A percentile compares a stretch with the other conserved stretches of the same genome.
Evolutionary conservation across 2,888 invertebrate genomes (phyloP).

Genomic region (Amblyjoppa proteus): DNA sequence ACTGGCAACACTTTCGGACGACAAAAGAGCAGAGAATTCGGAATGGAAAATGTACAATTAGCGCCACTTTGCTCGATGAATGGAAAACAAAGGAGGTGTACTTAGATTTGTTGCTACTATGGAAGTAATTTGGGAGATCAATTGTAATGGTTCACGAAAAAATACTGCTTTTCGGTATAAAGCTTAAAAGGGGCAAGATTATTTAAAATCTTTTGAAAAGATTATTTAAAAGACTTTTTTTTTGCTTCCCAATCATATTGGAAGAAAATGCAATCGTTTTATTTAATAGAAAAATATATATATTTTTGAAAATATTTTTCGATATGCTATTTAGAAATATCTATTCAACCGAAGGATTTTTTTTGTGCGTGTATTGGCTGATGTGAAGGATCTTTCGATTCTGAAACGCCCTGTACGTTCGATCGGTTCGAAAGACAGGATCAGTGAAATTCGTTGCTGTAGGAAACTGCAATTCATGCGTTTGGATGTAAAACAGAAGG

Average conservation of each 20-base stretch:
- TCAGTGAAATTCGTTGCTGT: background rate
- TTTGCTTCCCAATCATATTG: too few relatives aligned
- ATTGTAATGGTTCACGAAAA: too few relatives aligned
- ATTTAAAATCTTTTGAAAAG: too few relatives aligned
- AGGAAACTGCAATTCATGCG: slow-evolving; percentile 8
- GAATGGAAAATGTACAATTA: slow-evolving; percentile 23
- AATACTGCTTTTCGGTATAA: too few relatives aligned
- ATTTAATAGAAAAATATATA: too few relatives aligned
- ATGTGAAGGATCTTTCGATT: background rate
- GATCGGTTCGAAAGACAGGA: slow-evolving; percentile 28
- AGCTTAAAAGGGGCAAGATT: too few relatives aligned
- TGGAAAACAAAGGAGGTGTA: too few relatives aligned
- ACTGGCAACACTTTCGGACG: background rate
- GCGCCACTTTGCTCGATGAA: too few relatives aligned
- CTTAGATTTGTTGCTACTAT: too few relatives aligned
- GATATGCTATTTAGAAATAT: background rate
- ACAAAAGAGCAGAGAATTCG: background rate
- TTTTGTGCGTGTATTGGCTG: background rate
- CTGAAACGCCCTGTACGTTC: slow-evolving; percentile 48
- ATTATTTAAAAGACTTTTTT: too few relatives aligned
- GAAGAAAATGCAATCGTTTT: too few relatives aligned
- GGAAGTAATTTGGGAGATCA: too few relatives aligned
- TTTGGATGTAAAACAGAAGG: background rate
- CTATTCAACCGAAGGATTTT: background rate
- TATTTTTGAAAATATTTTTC: background rate